phyloP scores from a whole-genome alignment of 2,113 vertebrate species.

The Nesogale talazaci region DNA sequence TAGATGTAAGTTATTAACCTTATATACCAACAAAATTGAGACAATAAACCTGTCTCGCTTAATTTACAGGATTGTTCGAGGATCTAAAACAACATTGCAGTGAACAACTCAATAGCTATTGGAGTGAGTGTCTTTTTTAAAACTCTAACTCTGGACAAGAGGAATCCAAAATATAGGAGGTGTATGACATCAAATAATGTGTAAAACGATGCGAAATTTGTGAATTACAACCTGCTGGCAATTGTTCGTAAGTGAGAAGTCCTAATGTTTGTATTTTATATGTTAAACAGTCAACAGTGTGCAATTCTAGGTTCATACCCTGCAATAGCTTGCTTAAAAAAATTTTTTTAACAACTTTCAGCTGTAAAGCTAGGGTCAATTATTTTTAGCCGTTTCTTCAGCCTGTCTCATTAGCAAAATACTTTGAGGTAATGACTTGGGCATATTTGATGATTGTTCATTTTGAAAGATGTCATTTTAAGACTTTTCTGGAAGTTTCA shows the following conservation, averaged over 20 bases:
- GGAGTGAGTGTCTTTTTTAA: constrained; percentile 21
- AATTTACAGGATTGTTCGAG: constrained; percentile 2
- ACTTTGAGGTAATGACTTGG: constrained; percentile 83
- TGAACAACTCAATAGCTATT: constrained; percentile 61
- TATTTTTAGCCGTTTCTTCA: constrained; percentile 84
- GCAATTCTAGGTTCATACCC: constrained; percentile 71
- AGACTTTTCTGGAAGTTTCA: constrained; percentile 86
- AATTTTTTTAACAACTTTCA: constrained; percentile 67
- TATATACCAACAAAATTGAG: constrained; percentile 68
- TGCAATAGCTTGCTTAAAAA: constrained; percentile 43
- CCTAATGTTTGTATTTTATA: constrained; percentile 78
- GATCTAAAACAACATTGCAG: constrained; percentile 18
- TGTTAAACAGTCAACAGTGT: constrained; percentile 71
- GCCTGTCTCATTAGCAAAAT: constrained; percentile 81
- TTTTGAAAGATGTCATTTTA: constrained; percentile 90
- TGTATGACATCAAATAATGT: constrained; percentile 56
- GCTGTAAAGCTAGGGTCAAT: constrained; percentile 72
- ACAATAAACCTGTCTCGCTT: constrained; percentile 45
- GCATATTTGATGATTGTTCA: constrained; percentile 85
- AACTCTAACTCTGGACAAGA: constrained; percentile 7
- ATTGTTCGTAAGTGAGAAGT: constrained; percentile 66
- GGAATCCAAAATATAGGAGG: constrained; percentile 52
- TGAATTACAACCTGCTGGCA: constrained; percentile 66
- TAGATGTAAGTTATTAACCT: constrained; percentile 26
- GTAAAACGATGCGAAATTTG: constrained; percentile 69